Percentiles rank a stretch among this genome's conserved stretches.
phyloP scores from a whole-genome alignment of 2,797 vertebrate species.

The Neopelma chrysocephalum region DNA sequence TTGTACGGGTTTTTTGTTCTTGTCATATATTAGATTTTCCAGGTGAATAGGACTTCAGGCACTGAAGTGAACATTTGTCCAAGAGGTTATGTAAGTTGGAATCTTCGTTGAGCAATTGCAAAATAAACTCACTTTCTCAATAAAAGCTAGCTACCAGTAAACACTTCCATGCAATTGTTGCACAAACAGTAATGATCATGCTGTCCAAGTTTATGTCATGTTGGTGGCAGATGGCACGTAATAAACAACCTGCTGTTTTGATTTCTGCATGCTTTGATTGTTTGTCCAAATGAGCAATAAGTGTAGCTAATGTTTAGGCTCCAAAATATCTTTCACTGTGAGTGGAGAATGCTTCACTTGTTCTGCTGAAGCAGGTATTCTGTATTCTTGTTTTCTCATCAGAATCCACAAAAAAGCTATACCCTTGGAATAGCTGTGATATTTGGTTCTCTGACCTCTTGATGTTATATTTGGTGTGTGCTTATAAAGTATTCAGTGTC shows the following conservation, averaged over 20 bases:
- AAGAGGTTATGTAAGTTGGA: neutral
- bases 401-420: neutral
- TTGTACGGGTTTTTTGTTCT: neutral
- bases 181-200: neutral
- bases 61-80: neutral
- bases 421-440: neutral
- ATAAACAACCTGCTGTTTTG: neutral
- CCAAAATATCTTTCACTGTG: neutral
- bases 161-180: neutral
- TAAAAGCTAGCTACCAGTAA: neutral
- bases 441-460: neutral
- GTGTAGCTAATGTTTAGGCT: neutral
- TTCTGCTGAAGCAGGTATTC: neutral
- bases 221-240: neutral
- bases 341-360: neutral
- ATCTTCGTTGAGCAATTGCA: constrained; percentile 13
- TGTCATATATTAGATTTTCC: constrained; percentile 42
- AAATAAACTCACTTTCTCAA: constrained; percentile 15
- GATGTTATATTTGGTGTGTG: constrained; percentile 2
- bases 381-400: neutral
- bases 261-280: neutral
- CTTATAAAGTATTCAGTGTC: neutral
- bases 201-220: neutral
- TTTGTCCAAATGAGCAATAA: neutral
- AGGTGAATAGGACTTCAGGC: constrained; percentile 24